A percentile compares a stretch with the other conserved stretches of the same genome.
phyloP scores from a whole-genome alignment of 2,888 invertebrate genomes.

The Caenorhabditis afra region DNA sequence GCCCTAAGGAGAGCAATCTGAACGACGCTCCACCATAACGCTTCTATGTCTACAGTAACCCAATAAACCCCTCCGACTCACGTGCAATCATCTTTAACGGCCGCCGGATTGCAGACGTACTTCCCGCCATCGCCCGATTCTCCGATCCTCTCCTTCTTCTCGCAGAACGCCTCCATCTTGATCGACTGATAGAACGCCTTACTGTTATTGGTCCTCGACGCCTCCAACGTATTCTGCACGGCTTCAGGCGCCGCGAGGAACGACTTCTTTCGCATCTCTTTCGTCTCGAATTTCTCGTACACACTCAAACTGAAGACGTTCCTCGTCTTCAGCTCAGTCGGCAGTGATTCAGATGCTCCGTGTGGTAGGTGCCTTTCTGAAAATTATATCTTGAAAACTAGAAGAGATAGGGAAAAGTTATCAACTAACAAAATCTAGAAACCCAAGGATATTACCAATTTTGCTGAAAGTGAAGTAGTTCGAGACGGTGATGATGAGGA shows the following conservation, averaged over 20 bases:
- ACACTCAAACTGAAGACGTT: no score
- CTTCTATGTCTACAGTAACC: no score
- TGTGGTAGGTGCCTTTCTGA: no score
- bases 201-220: neutral
- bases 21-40: no score
- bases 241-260: neutral
- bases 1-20: conserved; percentile 47
- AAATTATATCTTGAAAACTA: conserved; percentile 1
- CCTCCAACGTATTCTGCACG: neutral
- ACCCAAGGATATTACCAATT: no score
- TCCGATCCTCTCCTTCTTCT: conserved; percentile 37
- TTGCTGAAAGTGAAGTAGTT: conserved; percentile 10
- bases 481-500: conserved; percentile 11
- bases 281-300: no score
- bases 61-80: conserved; percentile 17
- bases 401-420: no score
- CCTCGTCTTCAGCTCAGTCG: no score
- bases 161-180: conserved; percentile 43
- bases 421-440: no score
- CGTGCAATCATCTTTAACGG: conserved; percentile 33
- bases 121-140: conserved; percentile 62
- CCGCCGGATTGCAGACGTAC: conserved; percentile 50
- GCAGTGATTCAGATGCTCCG: no score
- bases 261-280: conserved; percentile 2
- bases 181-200: conserved; percentile 11